Evolutionary conservation across 2,797 vertebrate species (phyloP), one percentile per base, ranked within the genome.

Genomic region (Philypnodon macrostomus): DNA sequence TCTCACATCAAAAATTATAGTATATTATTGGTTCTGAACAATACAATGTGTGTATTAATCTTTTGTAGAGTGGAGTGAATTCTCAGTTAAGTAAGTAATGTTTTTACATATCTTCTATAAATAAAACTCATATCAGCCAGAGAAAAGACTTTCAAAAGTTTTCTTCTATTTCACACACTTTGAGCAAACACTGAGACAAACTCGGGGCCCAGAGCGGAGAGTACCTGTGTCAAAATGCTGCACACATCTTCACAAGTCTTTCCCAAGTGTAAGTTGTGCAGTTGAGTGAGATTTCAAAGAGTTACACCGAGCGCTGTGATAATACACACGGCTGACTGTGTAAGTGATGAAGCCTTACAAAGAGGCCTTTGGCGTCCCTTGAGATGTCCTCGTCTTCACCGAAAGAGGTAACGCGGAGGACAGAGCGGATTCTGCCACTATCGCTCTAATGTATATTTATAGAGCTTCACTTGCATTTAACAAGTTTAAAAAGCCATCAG

Each of bases 271-370:
- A 70, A 63, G 67, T 76, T 74, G 66, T 65, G 69, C 74, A 61
- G 48, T 61, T 77, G 75, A 69, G 73, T 70, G 70, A 63, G 60
- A 79, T 84, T 83, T 87, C 84, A 86, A 84, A 86, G 83, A 71
- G 64, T 69, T 81, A 88, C 79, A 84, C 70, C 53, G 42, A 24
- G 38, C 68, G 72, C 81, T 83, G 74, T 88, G 86, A 85, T 85
- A 77, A 66, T 77, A 82, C 71, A 84, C 67, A 68, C 57, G 53
- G 63, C 69, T 61, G 77, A 57, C 55, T 73, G 74, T 83, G 81
- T 80, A 80, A 85, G 73, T 67, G 75, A 84, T 67, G 80, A 82
- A 77, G 80, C 78, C 73, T 75, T 77, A 86, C 83, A 85, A 87
- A 86, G 78, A 81, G 80, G 78, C 73, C 81, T 47, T 75, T 54